A percentile compares a stretch with the other conserved stretches of the same genome.
phyloP scores from a whole-genome alignment of 2,888 invertebrate genomes.

The Exephanes ischioxanthus region DNA sequence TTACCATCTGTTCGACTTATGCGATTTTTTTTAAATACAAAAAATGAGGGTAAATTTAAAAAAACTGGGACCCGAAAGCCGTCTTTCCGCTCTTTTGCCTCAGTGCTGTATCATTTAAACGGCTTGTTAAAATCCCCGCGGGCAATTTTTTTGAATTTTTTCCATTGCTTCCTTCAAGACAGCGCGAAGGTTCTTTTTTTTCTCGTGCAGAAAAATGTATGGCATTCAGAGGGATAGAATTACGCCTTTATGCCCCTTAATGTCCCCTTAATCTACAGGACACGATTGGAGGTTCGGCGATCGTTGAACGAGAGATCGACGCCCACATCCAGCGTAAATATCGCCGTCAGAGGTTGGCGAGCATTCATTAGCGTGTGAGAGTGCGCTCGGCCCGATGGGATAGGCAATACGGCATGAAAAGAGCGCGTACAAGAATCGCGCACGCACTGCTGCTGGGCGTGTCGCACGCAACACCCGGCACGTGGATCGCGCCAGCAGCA shows the following conservation, averaged over 20 bases:
- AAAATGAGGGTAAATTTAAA: too few relatives aligned
- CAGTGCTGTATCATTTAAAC: neutral
- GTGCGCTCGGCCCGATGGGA: neutral
- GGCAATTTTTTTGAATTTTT: too few relatives aligned
- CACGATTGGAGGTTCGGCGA: slow-evolving; percentile 6
- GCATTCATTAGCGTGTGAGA: slow-evolving; percentile 7
- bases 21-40: too few relatives aligned
- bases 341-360: neutral
- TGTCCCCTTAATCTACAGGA: neutral
- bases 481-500: slow-evolving; percentile 75
- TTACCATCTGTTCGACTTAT: too few relatives aligned
- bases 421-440: slow-evolving; percentile 45
- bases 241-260: neutral
- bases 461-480: slow-evolving; percentile 79
- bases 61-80: too few relatives aligned
- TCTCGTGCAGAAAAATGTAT: neutral
- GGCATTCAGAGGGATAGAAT: neutral
- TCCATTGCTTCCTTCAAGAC: neutral
- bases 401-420: slow-evolving; percentile 20
- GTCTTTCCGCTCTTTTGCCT: neutral
- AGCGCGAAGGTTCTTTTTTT: neutral
- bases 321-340: slow-evolving; percentile 4
- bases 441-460: slow-evolving; percentile 75
- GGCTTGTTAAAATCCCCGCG: too few relatives aligned
- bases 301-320: slow-evolving; percentile 14